Evolutionary conservation across 2,797 vertebrate genomes (phyloP), one percentile per base, ranked within the genome.

Genomic region (Hippocampus kuda): DNA sequence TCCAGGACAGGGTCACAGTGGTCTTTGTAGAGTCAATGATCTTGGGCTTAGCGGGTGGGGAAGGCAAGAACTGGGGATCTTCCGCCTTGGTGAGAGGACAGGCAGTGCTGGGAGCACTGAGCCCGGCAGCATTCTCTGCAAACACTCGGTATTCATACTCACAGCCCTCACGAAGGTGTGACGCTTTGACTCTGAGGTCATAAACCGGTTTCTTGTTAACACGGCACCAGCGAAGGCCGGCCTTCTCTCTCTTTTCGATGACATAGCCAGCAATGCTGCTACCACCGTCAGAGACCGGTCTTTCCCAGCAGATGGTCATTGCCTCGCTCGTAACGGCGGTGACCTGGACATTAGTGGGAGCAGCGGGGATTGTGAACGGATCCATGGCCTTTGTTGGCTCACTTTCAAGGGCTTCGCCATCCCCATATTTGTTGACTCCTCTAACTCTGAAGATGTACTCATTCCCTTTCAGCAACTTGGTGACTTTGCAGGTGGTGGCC

Each of bases 181-280:
- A 91, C 59, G 97, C 95, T 86, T 99, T 99, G 67, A 99, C 94
- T 90, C 97, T 93, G 63, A 99, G 92, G 83, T 99, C 97, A 85
- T 97, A 99, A 78, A 99, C 97, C 68, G 95, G 95, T 76, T 96
- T 99, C 89, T 98, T 99, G 88, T 98, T 97, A 51, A 99, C 95
- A 73, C 97, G 94, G 64, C 95, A 91, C 97, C 97, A 99, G 69
- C 94, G 92, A 26, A 98, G 89, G 78, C 95, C 95, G 46, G 91
- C 91, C 86, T 98, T 99, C 87, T 99, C 97, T 77, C 94, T 88
- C 75, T 93, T 95, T 89, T 99, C 97, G 87, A 99, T 98, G 51
- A 98, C 90, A 78, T 99, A 99, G 65, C 97, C 94, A 79, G 87
- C 85, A 75, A 99, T 98, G 76, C 95, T 94, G 84, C 75, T 98